A percentile compares a stretch with the other conserved stretches of the same genome.
Conservation (phyloP, 2,888 invertebrate species). For the Plagiodera versicolora region DNA sequence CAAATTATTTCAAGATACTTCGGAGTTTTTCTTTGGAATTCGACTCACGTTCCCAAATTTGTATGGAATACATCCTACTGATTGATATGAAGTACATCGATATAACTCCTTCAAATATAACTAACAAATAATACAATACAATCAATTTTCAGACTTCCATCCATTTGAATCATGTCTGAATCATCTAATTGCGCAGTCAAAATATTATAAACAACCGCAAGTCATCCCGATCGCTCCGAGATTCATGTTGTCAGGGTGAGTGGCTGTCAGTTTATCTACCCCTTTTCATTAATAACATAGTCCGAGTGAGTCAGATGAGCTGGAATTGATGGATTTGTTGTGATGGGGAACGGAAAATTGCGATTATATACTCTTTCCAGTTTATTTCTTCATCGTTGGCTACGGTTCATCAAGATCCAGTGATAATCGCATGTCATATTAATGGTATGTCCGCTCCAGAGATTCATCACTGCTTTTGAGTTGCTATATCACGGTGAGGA, state of each 20-base stretch:
- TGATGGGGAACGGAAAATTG: constrained; percentile 15
- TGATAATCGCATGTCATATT: neutral
- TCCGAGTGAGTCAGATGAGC: constrained; percentile 10
- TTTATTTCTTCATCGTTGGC: neutral
- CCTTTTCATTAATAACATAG: constrained; percentile 25
- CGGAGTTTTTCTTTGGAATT: no score
- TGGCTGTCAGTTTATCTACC: constrained; percentile 28
- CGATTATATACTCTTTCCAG: constrained; percentile 6
- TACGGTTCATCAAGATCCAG: neutral
- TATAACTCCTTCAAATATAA: no score
- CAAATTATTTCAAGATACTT: no score
- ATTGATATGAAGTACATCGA: no score
- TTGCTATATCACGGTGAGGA: no score
- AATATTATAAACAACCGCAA: constrained; percentile 33
- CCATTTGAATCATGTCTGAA: constrained; percentile 7
- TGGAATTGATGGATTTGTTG: constrained; percentile 15
- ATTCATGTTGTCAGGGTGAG: constrained; percentile 15
- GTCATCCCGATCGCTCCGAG: constrained; percentile 26
- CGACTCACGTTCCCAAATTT: no score
- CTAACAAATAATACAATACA: no score
- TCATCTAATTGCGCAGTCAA: constrained; percentile 25
- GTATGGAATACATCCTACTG: no score
- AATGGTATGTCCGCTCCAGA: neutral
- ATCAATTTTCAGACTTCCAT: no score
- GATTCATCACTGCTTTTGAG: neutral